These are phyloP conservation scores for Geopemphigus sp. DNA, from an alignment of 1,140 invertebrate species.

Conservation along the genomic window DNA sequence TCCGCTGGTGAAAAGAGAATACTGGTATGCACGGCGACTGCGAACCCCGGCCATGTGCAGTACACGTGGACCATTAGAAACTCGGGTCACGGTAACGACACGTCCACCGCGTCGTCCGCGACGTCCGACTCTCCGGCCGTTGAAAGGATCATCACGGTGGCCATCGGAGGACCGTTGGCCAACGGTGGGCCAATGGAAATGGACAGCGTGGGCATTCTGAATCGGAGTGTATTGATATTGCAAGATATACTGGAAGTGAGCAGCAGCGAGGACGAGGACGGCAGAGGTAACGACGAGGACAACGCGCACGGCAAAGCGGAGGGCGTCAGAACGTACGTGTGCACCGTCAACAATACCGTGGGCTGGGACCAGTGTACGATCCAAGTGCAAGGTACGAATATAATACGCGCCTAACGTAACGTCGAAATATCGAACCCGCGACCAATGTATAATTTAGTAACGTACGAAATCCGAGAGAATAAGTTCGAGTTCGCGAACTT, in stretches of 20 bases:
- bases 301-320: slow-evolving; percentile 63
- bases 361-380: slow-evolving; percentile 57
- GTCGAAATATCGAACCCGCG: no score
- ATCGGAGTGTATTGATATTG: slow-evolving; percentile 8
- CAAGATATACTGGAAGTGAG: slow-evolving; percentile 21
- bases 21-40: slow-evolving; percentile 74
- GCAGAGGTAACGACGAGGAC: not conserved
- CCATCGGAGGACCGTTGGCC: not conserved
- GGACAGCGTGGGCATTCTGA: not conserved
- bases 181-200: not conserved
- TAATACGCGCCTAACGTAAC: not conserved
- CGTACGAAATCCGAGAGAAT: no score
- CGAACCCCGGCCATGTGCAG: slow-evolving; percentile 77
- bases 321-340: slow-evolving; percentile 74
- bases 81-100: slow-evolving; percentile 75
- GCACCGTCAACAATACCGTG: slow-evolving; percentile 78
- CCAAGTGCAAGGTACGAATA: slow-evolving; percentile 30
- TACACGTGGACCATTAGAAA: slow-evolving; percentile 78
- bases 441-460: no score
- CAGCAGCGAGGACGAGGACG: not conserved
- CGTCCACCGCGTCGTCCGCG: slow-evolving; percentile 61
- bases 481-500: no score
- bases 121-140: slow-evolving; percentile 52
- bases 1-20: slow-evolving; percentile 63
- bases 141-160: slow-evolving; percentile 3